A percentile compares a stretch with the other conserved stretches of the same genome.
Conservation (phyloP, 2,113 vertebrate genomes). For the Propithecus coquereli region DNA sequence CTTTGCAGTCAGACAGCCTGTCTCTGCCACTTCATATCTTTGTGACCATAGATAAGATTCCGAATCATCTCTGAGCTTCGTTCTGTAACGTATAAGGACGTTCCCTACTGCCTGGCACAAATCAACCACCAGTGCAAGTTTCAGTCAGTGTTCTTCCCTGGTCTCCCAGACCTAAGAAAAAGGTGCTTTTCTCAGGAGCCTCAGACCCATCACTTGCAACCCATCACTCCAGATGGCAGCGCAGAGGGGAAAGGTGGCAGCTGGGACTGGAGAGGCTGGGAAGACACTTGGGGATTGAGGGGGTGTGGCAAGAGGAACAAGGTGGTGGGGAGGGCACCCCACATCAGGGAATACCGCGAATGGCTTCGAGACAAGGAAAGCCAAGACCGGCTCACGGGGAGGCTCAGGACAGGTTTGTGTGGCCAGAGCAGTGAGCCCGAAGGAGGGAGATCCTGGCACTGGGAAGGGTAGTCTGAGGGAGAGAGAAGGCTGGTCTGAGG, state of each 20-base stretch:
- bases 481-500: neutral
- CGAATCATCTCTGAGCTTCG: neutral
- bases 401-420: neutral
- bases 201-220: neutral
- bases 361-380: neutral
- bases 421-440: neutral
- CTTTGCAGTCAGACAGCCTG: neutral
- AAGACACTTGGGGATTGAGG: neutral
- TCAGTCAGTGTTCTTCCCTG: neutral
- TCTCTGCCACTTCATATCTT: neutral
- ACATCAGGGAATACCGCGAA: neutral
- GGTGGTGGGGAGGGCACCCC: neutral
- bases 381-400: neutral
- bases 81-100: neutral
- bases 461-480: neutral
- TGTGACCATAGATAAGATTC: neutral
- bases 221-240: neutral
- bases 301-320: neutral
- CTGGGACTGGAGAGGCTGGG: neutral
- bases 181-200: neutral
- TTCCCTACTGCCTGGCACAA: neutral
- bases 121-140: neutral
- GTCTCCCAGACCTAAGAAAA: neutral
- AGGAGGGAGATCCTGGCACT: accelerated
- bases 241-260: too few species aligned